A percentile compares a stretch with the other conserved stretches of the same genome.
Evolutionary conservation across 37 sponge, comb jelly and placozoan species (phyloP).

Genomic region (Spongilla lacustris): DNA sequence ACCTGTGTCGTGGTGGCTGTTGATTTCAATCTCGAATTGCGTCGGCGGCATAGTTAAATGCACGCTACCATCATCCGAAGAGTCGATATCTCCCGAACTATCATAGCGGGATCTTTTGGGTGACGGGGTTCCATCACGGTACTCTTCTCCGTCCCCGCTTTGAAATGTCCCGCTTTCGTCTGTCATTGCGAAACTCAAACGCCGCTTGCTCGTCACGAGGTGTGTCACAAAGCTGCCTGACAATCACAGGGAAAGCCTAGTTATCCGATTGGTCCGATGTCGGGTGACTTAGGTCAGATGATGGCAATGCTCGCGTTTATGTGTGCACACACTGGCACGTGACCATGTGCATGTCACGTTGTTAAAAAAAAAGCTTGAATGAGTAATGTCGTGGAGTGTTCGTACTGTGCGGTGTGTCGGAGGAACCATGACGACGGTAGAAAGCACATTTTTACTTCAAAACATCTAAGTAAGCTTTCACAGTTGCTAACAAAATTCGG

Average conservation of each 20-base stretch:
- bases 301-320: background rate
- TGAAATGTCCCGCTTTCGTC: conserved; percentile 6
- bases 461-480: conserved; percentile 48
- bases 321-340: background rate
- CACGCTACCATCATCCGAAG: conserved; percentile 7
- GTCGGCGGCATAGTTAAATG: conserved; percentile 56
- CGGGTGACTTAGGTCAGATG: background rate
- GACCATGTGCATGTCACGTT: background rate
- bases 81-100: background rate
- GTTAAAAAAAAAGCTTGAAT: background rate
- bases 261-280: background rate
- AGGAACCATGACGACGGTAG: conserved; percentile 73
- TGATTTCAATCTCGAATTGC: conserved; percentile 70
- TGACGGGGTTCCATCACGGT: background rate
- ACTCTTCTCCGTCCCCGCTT: background rate
- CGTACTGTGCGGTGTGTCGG: conserved; percentile 64
- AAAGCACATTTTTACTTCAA: conserved; percentile 70
- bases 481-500: conserved; percentile 50
- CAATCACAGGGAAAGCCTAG: conserved; percentile 1
- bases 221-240: conserved; percentile 17
- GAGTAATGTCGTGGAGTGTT: background rate
- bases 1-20: conserved; percentile 38
- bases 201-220: conserved; percentile 24
- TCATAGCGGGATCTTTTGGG: background rate
- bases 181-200: background rate